Percentiles rank a stretch among this genome's conserved stretches.
Evolutionary conservation across 2,888 invertebrate species (phyloP).

Genomic region (Dorcus hopei): DNA sequence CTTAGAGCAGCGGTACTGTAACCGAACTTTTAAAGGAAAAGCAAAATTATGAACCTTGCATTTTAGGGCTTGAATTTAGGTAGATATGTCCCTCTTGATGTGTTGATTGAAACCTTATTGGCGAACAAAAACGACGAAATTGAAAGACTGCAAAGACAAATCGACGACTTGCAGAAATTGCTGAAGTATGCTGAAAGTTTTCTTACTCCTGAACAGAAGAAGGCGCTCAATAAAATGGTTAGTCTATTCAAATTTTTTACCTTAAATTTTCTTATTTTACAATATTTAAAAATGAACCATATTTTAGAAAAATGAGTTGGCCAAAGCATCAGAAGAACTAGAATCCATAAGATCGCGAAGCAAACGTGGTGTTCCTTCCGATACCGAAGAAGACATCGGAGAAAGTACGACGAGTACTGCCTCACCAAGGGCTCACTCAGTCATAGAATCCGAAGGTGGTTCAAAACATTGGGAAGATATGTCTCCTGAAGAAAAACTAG

Average conservation of each 20-base stretch:
- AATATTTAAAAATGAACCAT: too few species aligned
- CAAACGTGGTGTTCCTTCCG: background rate
- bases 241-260: background rate
- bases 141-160: constrained; percentile 49
- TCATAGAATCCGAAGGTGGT: background rate
- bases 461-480: background rate
- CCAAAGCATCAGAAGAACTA: background rate
- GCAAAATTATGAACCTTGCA: background rate
- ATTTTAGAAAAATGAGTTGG: background rate
- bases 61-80: constrained; percentile 37
- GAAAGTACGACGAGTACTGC: background rate
- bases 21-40: background rate
- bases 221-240: constrained; percentile 30
- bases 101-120: constrained; percentile 41
- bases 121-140: constrained; percentile 55
- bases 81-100: constrained; percentile 43
- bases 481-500: background rate
- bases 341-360: background rate
- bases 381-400: background rate
- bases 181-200: constrained; percentile 34
- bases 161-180: constrained; percentile 44
- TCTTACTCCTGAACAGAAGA: constrained; percentile 38
- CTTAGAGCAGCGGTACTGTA: constrained; percentile 45
- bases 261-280: background rate
- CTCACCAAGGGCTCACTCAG: background rate